These are phyloP conservation scores for Vireo altiloquus DNA, from an alignment of 2,113 vertebrate genomes.

Conservation along the genomic window DNA sequence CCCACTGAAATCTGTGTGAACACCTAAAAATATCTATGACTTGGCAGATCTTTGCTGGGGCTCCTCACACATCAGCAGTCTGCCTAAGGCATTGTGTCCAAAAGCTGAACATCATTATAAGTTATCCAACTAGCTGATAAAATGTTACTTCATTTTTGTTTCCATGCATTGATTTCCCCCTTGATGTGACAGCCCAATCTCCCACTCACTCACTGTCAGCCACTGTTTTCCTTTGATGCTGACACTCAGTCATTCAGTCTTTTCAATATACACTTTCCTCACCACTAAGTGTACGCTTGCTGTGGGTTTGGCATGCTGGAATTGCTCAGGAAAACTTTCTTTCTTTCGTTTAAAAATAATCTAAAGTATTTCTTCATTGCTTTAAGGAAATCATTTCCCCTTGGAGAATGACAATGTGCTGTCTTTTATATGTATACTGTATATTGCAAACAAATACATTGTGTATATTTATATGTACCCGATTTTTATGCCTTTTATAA, in stretches of 20 bases:
- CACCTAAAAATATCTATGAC: conserved; percentile 2
- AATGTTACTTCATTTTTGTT: conserved; percentile 28
- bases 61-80: conserved; percentile 36
- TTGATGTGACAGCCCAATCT: conserved; percentile 46
- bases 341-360: not conserved
- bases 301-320: not conserved
- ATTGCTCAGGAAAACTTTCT: not conserved
- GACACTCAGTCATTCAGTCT: not conserved
- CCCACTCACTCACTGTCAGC: conserved; percentile 24
- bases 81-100: conserved; percentile 45
- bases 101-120: conserved; percentile 50
- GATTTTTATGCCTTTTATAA: not conserved
- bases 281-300: not conserved
- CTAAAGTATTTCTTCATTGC: not conserved
- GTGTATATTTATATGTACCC: not conserved
- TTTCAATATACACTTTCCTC: not conserved
- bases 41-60: not conserved
- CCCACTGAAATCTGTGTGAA: not conserved
- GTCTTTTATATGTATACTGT: not conserved
- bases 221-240: not conserved
- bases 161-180: not conserved
- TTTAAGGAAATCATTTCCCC: not conserved
- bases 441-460: not conserved
- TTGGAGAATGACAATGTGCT: not conserved
- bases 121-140: conserved; percentile 8